These are phyloP conservation scores for Hippotragus niger DNA, from an alignment of 2,113 vertebrate genomes.

Conservation along the genomic window DNA sequence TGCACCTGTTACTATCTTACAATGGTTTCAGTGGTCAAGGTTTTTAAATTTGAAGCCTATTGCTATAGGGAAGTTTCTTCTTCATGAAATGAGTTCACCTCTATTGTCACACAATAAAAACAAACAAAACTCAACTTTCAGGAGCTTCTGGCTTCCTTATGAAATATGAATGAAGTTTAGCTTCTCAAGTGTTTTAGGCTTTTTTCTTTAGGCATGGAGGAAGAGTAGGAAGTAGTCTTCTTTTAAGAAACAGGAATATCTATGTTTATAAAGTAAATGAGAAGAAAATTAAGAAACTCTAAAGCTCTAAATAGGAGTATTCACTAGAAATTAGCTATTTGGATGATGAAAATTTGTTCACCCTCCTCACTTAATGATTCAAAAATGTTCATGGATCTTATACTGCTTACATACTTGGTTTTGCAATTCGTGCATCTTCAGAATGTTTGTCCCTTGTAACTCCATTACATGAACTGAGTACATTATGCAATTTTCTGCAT, in stretches of 20 bases:
- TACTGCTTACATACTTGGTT: neutral
- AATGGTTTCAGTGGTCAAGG: constrained; percentile 20
- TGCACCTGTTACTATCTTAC: neutral
- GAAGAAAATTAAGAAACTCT: constrained; percentile 23
- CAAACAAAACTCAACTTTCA: constrained; percentile 34
- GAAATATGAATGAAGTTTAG: constrained; percentile 58
- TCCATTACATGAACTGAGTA: neutral
- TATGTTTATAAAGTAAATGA: constrained; percentile 24
- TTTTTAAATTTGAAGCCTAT: constrained; percentile 51
- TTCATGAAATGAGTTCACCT: constrained; percentile 49
- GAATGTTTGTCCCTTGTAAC: neutral
- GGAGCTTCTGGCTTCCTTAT: constrained; percentile 60
- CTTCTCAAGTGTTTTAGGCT: constrained; percentile 57
- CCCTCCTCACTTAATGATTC: neutral
- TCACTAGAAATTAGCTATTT: constrained; percentile 21
- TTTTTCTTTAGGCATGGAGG: constrained; percentile 36
- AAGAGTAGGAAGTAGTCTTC: constrained; percentile 25
- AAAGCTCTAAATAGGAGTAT: neutral
- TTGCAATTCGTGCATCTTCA: neutral
- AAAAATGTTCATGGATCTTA: neutral
- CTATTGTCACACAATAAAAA: constrained; percentile 9
- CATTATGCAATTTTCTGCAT: neutral
- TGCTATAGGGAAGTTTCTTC: constrained; percentile 54
- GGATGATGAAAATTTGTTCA: neutral
- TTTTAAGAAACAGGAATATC: constrained; percentile 6